Evolutionary conservation across 2,888 invertebrate species (phyloP).

Genomic region (Tolmerus cingulatus): DNA sequence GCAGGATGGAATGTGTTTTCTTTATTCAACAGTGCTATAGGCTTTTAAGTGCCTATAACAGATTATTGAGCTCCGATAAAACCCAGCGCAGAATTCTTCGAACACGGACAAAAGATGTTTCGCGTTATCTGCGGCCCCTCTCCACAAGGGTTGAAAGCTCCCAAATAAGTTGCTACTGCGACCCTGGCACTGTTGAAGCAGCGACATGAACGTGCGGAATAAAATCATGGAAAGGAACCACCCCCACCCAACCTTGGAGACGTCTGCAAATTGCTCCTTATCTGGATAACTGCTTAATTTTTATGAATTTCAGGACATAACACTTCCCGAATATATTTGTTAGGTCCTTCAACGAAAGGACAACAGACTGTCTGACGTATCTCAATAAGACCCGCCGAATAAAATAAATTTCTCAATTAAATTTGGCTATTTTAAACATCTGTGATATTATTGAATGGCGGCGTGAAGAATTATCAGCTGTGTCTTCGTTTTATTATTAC

Average conservation of each 20-base stretch:
- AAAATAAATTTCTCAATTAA: background rate
- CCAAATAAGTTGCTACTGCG: conserved; percentile 29
- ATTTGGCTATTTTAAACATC: background rate
- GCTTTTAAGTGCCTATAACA: conserved; percentile 42
- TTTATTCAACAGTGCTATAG: conserved; percentile 31
- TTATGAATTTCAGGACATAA: conserved; percentile 24
- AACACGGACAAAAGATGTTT: conserved; percentile 42
- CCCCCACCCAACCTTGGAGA: background rate
- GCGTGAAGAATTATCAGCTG: background rate
- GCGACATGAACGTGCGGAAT: background rate
- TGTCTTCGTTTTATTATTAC: background rate
- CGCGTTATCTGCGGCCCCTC: conserved; percentile 17
- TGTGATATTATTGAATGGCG: background rate
- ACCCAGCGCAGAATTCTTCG: conserved; percentile 22
- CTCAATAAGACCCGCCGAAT: background rate
- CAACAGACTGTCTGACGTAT: background rate
- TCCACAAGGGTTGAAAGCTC: conserved; percentile 13
- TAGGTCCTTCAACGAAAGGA: background rate
- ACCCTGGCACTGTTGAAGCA: background rate
- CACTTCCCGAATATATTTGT: background rate
- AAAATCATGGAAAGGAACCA: background rate
- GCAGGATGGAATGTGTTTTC: conserved; percentile 25
- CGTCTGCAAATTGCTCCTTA: background rate
- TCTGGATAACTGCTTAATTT: conserved; percentile 36
- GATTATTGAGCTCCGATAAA: conserved; percentile 41